Evolutionary conservation across 2,888 invertebrate genomes (phyloP).

Genomic region (Cataglyphis albicans): DNA sequence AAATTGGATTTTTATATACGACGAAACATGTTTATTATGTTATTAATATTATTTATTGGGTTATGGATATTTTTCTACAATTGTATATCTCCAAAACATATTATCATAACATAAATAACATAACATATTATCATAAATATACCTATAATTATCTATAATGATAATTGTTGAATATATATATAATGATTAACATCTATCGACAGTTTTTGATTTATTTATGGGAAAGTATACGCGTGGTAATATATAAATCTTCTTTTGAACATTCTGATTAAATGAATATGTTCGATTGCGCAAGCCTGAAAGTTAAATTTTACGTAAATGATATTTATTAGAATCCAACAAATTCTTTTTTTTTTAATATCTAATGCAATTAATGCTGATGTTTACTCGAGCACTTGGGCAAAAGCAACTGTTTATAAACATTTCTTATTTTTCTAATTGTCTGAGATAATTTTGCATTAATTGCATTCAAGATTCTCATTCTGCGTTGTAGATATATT

Average conservation of each 20-base stretch:
- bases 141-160: neutral
- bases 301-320: slow-evolving; percentile 27
- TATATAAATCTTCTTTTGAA: slow-evolving; percentile 23
- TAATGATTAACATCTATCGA: neutral
- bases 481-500: slow-evolving; percentile 3
- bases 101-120: neutral
- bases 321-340: slow-evolving; percentile 1
- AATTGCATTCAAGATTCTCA: neutral
- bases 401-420: neutral
- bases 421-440: slow-evolving; percentile 8
- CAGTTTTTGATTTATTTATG: slow-evolving; percentile 17
- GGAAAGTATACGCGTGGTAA: neutral
- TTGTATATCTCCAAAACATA: too few species aligned
- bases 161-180: neutral
- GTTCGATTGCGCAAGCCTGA: slow-evolving; percentile 4
- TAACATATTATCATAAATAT: neutral
- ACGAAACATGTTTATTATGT: neutral
- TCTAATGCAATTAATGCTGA: slow-evolving; percentile 27
- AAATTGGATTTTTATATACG: neutral
- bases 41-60: neutral
- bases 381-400: neutral
- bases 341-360: neutral
- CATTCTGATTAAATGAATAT: slow-evolving; percentile 5
- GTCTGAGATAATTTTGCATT: neutral
- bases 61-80: neutral